Base-by-base conservation (phyloP, 2,797 vertebrate genomes). In the Hippocampus kuda region DNA sequence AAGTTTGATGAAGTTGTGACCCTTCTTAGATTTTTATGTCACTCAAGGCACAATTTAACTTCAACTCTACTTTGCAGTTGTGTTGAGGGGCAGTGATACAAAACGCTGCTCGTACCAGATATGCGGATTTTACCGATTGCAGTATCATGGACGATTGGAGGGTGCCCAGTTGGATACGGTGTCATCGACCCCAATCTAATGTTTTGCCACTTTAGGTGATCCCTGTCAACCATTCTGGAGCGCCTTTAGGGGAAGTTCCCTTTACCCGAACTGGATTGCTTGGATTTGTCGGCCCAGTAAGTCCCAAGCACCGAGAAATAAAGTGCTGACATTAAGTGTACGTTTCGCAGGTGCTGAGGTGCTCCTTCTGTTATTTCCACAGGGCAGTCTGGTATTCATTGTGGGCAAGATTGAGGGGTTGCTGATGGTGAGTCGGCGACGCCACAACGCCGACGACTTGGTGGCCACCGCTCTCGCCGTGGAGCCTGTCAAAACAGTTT, bases 331-430 rank as follows among this genome's bases (percentile, higher is more conserved):
- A 49, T 53, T 42, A n/a, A 2, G 11, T 16, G 51, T 8, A n/a
- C 18, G 1, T 70, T 66, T 38, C 5, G 22, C 12, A 4, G 4
- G 41, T 24, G 24, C 63, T 72, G 41, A 77, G 56, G 67, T n/a
- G 20, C 65, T 42, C 53, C 13, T 49, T 48, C 3, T 68, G 53
- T 20, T 18, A 48, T 13, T 72, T 80, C 71, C 77, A 74, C 89
- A 99, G 97, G 96, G 95, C 66, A 98, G 95, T 71, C 86, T 99
- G 85, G 94, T 98, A 78, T 99, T 98, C 53, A 95, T 98, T 78
- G 95, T 99, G 18, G 97, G 97, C 27, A 98, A 97, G 73, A 95
- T 93, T 74, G 96, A 99, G 6, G 97, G 96, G 0, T 77, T 98
- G 77, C 88, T 98, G 79, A 89, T 90, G 15, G 95, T 99, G 66